phyloP scores from a whole-genome alignment of 1,140 invertebrate genomes.

The Oryzaephilus surinamensis region DNA sequence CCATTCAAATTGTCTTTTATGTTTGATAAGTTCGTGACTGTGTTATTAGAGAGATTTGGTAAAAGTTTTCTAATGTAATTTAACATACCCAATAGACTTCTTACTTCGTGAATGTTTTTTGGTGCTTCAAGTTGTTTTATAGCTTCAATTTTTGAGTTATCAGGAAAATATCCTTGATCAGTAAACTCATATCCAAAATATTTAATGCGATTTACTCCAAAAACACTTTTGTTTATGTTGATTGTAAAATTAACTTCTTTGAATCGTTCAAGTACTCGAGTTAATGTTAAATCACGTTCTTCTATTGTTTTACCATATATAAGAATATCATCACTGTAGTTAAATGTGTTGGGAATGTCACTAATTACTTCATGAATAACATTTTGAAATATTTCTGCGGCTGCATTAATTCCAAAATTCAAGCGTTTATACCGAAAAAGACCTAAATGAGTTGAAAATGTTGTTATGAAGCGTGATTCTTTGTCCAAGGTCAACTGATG shows the following conservation, averaged over 20 bases:
- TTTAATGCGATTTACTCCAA: too few species aligned
- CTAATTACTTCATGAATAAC: neutral
- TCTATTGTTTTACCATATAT: too few species aligned
- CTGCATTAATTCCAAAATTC: conserved; percentile 21
- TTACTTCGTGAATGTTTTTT: conserved; percentile 26
- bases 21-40: neutral
- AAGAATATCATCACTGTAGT: too few species aligned
- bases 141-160: too few species aligned
- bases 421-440: conserved; percentile 32
- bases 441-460: conserved; percentile 30
- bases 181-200: too few species aligned
- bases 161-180: too few species aligned
- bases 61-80: conserved; percentile 34
- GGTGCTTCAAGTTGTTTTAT: too few species aligned
- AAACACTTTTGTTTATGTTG: too few species aligned
- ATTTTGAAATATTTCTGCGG: conserved; percentile 6
- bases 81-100: conserved; percentile 31
- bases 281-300: too few species aligned
- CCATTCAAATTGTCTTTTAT: conserved; percentile 3
- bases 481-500: conserved; percentile 8
- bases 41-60: conserved; percentile 16
- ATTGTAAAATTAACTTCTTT: too few species aligned
- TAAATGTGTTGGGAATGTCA: too few species aligned
- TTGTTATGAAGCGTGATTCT: conserved; percentile 29
- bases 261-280: too few species aligned